These are phyloP conservation scores for Motacilla tschutschensis DNA, from an alignment of 2,113 vertebrate genomes.

Conservation along the genomic window DNA sequence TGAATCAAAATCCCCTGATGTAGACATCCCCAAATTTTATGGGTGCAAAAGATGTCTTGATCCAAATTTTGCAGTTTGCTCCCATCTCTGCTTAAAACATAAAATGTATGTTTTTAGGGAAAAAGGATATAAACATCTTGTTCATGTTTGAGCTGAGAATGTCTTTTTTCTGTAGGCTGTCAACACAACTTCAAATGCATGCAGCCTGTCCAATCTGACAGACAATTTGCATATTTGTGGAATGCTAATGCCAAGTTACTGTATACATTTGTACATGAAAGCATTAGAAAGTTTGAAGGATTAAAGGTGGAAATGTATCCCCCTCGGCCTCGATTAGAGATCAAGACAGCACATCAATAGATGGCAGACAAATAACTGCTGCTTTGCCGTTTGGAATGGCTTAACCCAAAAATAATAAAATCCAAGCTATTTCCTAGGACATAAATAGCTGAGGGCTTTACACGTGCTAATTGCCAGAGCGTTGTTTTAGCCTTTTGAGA, in stretches of 20 bases:
- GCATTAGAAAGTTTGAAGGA: constrained; percentile 64
- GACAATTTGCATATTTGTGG: constrained; percentile 78
- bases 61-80: constrained; percentile 64
- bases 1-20: constrained; percentile 61
- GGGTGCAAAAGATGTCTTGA: constrained; percentile 59
- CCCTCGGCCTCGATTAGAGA: constrained; percentile 55
- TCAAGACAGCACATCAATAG: constrained; percentile 56
- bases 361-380: constrained; percentile 50
- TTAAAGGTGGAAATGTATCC: constrained; percentile 66
- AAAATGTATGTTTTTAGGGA: constrained; percentile 69
- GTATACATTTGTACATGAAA: constrained; percentile 71
- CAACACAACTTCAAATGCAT: constrained; percentile 69
- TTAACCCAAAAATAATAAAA: constrained; percentile 56
- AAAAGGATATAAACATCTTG: constrained; percentile 67
- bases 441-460: constrained; percentile 44
- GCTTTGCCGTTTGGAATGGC: constrained; percentile 23
- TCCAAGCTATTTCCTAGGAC: constrained; percentile 39
- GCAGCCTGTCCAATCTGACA: constrained; percentile 72
- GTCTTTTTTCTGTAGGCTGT: constrained; percentile 71
- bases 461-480: not conserved
- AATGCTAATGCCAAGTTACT: constrained; percentile 76
- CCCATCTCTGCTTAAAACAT: constrained; percentile 64
- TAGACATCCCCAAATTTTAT: constrained; percentile 63
- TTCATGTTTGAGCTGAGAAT: constrained; percentile 71
- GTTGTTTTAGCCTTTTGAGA: constrained; percentile 31